These are phyloP conservation scores for Penaeus chinensis DNA, from an alignment of 1,140 invertebrate genomes.

Conservation along the genomic window DNA sequence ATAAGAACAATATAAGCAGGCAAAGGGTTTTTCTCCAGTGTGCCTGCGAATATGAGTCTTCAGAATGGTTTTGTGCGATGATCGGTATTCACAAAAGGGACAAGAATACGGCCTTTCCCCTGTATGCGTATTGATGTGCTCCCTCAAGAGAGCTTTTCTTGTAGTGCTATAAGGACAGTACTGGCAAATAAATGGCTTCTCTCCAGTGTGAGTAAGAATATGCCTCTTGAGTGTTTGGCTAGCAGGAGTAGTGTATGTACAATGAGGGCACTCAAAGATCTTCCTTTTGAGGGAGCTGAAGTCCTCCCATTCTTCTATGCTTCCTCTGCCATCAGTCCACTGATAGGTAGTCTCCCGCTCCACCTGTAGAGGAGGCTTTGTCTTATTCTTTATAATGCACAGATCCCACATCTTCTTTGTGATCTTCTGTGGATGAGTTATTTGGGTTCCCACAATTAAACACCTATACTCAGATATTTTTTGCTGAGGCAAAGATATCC, in stretches of 20 bases:
- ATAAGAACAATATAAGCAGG: slow-evolving; percentile 35
- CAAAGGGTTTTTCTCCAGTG: slow-evolving; percentile 34
- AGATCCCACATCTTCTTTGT: no score
- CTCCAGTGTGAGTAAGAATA: slow-evolving; percentile 16
- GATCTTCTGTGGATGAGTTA: no score
- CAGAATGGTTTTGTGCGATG: slow-evolving; percentile 42
- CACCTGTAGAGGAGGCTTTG: slow-evolving; percentile 41
- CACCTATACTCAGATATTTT: no score
- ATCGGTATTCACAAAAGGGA: slow-evolving; percentile 44
- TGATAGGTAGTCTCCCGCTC: slow-evolving; percentile 28
- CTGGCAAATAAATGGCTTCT: slow-evolving; percentile 32
- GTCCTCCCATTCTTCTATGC: slow-evolving; percentile 25
- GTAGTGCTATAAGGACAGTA: slow-evolving; percentile 30
- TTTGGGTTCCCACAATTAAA: no score
- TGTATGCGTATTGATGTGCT: slow-evolving; percentile 53
- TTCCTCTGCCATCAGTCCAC: slow-evolving; percentile 8
- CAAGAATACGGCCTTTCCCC: slow-evolving; percentile 56
- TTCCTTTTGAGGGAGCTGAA: slow-evolving; percentile 10
- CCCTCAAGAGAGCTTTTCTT: slow-evolving; percentile 21
- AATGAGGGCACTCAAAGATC: background rate
- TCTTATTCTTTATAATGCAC: slow-evolving; percentile 14
- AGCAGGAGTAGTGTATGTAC: slow-evolving; percentile 1
- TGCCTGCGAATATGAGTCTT: slow-evolving; percentile 37
- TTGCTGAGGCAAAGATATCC: no score
- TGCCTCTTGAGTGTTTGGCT: background rate